Evolutionary conservation across 2,888 invertebrate genomes (phyloP), one percentile per base, ranked within the genome.

Genomic region (Eudemis profundana): DNA sequence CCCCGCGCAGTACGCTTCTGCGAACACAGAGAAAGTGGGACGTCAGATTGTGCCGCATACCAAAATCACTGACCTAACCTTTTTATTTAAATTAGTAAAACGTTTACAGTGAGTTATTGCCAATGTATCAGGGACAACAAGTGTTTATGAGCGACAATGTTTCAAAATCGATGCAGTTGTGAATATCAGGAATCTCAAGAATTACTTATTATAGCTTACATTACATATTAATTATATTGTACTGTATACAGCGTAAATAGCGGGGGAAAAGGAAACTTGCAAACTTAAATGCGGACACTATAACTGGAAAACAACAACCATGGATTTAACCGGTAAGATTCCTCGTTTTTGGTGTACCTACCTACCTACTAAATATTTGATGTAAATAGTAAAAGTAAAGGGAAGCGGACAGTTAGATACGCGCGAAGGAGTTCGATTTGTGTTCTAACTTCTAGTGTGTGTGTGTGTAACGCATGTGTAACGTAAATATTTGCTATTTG

Each of bases 251-350:
- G 19, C 21, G 19, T 10, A n/a, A 44, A 10, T 12, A 19, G 8
- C 12, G 33, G 33, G 7, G 33, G 8, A 10, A 33, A 33, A 4
- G 12, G 44, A 44, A 44, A 44, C 10, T 10, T 19, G n/a, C 10
- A 12, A 10, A 44, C 19, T 44, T 44, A 21, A 33, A 53, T 51
- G 51, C 8, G 17, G 50, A 15, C 19, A 19, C 21, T 2, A 5
- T 40, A 44, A 7, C 14, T 3, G 19, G 4, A 44, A 21, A 21
- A 23, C 15, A 46, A 4, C 57, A 57, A 47, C 12, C 50, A 73
- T 72, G 72, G 69, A 72, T 65, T 67, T 70, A 62, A 70, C 40
- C 42, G 69, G 67, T 72, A 56, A 69, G 68, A 4, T 23, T 23
- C 3, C 23, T 4, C 5, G 23, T 23, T 4, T 23, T 23, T 23